Percentiles rank a stretch among this genome's conserved stretches.
phyloP scores from a whole-genome alignment of 2,888 invertebrate species.

The Drosophila aldrichi region DNA sequence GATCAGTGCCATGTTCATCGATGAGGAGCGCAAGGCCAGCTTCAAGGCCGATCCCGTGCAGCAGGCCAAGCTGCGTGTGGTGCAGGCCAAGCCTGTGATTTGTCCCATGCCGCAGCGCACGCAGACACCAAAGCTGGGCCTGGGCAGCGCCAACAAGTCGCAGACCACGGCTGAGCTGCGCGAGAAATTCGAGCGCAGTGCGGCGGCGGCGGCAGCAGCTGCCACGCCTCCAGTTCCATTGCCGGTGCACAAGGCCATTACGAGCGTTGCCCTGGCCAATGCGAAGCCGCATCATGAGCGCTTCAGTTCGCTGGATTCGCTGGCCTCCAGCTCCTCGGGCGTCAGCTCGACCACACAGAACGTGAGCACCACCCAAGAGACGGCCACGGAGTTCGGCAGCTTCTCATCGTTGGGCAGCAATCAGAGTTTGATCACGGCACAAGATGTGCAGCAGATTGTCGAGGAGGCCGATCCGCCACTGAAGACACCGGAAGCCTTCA shows the following conservation, averaged over 20 bases:
- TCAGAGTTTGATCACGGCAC: constrained; percentile 85
- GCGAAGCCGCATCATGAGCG: constrained; percentile 83
- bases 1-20: constrained; percentile 85
- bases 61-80: constrained; percentile 65
- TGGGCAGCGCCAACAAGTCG: constrained; percentile 43
- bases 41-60: constrained; percentile 84
- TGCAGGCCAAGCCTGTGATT: constrained; percentile 56
- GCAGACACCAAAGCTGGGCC: constrained; percentile 36
- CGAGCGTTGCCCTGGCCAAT: constrained; percentile 39
- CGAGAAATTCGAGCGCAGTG: constrained; percentile 84
- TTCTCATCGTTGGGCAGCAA: constrained; percentile 85
- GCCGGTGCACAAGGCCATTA: constrained; percentile 43
- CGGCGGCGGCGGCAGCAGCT: constrained; percentile 53
- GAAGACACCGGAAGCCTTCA: constrained; percentile 88
- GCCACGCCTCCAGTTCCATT: constrained; percentile 38
- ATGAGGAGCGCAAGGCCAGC: constrained; percentile 85
- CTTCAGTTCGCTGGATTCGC: constrained; percentile 85
- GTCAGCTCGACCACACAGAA: constrained; percentile 85
- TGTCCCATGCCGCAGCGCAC: constrained; percentile 54
- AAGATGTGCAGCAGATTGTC: constrained; percentile 88
- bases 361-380: constrained; percentile 84
- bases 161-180: constrained; percentile 84
- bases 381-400: constrained; percentile 85
- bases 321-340: constrained; percentile 85
- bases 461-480: constrained; percentile 89